Evolutionary conservation across 92 coral and sea anemone species (phyloP).

Genomic region (Anthopleura xanthogrammica): DNA sequence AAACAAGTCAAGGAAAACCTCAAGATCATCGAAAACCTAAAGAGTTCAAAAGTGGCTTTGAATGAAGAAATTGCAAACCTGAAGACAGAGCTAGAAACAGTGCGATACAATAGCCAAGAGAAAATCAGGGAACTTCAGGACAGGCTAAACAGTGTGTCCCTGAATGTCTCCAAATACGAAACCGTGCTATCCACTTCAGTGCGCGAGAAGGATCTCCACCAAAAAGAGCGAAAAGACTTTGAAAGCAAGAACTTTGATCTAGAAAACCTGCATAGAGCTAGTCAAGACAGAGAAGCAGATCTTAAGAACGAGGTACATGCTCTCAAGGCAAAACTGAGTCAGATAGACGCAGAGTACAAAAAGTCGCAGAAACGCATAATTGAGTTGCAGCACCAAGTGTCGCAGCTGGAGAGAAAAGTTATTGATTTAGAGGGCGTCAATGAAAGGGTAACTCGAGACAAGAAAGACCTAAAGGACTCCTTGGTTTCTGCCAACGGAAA

Average conservation of each 20-base stretch:
- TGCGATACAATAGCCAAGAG: constrained; percentile 78
- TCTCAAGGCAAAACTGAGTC: constrained; percentile 59
- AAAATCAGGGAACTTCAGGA: constrained; percentile 81
- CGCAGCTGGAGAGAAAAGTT: constrained; percentile 61
- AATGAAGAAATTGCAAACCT: constrained; percentile 62
- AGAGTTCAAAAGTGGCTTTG: constrained; percentile 64
- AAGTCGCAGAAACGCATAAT: constrained; percentile 78
- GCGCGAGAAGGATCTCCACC: constrained; percentile 61
- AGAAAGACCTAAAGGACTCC: constrained; percentile 63
- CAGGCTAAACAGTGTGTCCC: constrained; percentile 66
- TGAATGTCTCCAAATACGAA: constrained; percentile 68
- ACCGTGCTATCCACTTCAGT: constrained; percentile 62
- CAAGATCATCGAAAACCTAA: constrained; percentile 66
- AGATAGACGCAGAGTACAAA: constrained; percentile 68
- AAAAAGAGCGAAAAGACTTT: constrained; percentile 68
- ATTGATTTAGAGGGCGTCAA: constrained; percentile 64
- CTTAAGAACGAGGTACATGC: constrained; percentile 80
- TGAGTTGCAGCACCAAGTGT: constrained; percentile 74
- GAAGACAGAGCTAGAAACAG: constrained; percentile 85
- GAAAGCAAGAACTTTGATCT: constrained; percentile 70
- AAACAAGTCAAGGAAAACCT: constrained; percentile 84
- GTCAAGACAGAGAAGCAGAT: constrained; percentile 86
- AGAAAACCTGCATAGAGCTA: constrained; percentile 68
- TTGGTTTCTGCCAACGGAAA: constrained; percentile 57
- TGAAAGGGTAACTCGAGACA: constrained; percentile 68